Conservation (phyloP, 2,113 vertebrate genomes). For the Sciurus niger region DNA sequence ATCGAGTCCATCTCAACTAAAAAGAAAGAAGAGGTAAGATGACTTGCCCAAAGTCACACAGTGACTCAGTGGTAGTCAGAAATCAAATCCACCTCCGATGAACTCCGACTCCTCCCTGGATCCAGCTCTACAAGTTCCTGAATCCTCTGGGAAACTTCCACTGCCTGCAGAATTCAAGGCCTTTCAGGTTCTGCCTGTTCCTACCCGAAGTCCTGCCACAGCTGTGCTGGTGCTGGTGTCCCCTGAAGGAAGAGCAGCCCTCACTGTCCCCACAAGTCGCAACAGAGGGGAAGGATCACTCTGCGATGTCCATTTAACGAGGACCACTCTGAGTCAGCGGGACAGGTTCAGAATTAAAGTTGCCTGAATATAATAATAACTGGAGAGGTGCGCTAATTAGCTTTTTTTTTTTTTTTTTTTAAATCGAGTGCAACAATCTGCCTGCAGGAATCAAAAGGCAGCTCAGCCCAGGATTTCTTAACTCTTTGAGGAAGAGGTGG, state of each 20-base stretch:
- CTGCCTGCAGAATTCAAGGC: background rate
- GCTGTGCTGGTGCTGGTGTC: too few relatives aligned
- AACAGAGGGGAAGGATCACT: background rate
- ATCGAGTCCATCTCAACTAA: too few relatives aligned
- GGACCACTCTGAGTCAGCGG: slow-evolving; percentile 50
- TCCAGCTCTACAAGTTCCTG: background rate
- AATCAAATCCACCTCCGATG: background rate
- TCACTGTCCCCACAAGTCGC: background rate
- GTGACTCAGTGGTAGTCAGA: background rate
- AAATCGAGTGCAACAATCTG: slow-evolving; percentile 76
- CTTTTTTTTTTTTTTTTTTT: slow-evolving; percentile 30
- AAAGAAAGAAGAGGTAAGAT: background rate
- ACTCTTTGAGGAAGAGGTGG: slow-evolving; percentile 39
- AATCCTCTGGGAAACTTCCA: background rate
- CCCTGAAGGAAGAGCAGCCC: background rate
- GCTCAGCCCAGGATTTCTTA: background rate
- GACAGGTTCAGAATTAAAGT: slow-evolving; percentile 73
- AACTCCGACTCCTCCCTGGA: background rate
- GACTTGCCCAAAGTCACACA: background rate
- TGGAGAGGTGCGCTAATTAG: slow-evolving; percentile 64
- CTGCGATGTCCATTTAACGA: background rate
- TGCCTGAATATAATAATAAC: slow-evolving; percentile 59
- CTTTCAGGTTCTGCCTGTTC: background rate
- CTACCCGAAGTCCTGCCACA: background rate
- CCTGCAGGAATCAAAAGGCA: slow-evolving; percentile 65